phyloP scores from a whole-genome alignment of 35 echinoderm and acorn worm species.

The Hemicentrotus pulcherrimus region DNA sequence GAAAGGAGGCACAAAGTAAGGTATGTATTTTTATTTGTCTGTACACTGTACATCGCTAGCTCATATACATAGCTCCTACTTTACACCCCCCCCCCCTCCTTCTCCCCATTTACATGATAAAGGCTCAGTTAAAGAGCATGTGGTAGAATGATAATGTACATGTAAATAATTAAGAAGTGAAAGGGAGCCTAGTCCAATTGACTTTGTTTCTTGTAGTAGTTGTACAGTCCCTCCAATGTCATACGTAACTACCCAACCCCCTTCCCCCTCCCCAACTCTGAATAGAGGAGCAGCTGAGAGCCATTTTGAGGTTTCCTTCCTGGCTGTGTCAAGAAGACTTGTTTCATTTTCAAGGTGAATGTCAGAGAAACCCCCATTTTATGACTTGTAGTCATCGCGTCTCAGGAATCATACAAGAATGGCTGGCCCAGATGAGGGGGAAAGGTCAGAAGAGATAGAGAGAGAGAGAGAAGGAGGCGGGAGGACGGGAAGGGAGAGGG shows the following conservation, averaged over 20 bases:
- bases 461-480: background rate
- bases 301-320: slow-evolving; percentile 2
- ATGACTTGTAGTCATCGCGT: background rate
- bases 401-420: background rate
- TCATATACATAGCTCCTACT: too few species aligned
- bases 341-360: background rate
- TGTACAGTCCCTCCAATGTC: too few species aligned
- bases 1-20: too few species aligned
- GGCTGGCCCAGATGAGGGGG: background rate
- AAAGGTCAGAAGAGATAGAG: background rate
- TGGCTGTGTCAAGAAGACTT: background rate
- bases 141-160: too few species aligned
- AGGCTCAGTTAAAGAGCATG: too few species aligned
- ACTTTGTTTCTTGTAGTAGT: background rate
- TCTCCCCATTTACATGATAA: too few species aligned
- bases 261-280: background rate
- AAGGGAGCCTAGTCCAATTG: background rate
- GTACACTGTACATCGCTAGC: too few species aligned
- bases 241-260: background rate
- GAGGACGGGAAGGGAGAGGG: background rate
- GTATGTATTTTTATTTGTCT: too few species aligned
- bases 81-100: too few species aligned
- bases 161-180: background rate
- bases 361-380: background rate
- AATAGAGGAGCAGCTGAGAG: background rate